Evolutionary conservation across 2,797 vertebrate genomes (phyloP), one percentile per base, ranked within the genome.

Genomic region (Jordanella pulchra): DNA sequence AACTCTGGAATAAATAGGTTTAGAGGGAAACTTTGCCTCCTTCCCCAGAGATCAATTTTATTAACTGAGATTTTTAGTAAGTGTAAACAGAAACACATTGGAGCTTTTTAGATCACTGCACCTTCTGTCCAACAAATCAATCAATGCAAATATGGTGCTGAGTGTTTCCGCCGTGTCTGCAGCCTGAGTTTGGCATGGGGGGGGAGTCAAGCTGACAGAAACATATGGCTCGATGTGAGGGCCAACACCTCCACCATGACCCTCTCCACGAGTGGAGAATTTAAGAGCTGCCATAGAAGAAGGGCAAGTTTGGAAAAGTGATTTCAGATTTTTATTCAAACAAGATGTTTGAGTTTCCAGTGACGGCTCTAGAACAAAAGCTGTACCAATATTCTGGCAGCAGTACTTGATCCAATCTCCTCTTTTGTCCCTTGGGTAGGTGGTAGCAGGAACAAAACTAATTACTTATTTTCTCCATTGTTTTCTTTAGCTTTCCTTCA

Each of bases 181-280:
- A 78, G 67, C 66, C 61, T 0, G 11, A 67, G 56, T 67, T 83
- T 89, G 85, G 88, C 83, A 82, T 30, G 27, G 73, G 0, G 51
- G 69, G 77, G 84, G 78, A 51, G 61, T 78, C 84, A 66, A 64
- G 72, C 77, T 78, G 79, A 56, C 50, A 65, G 58, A 53, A 54
- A 78, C 88, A 88, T 88, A 87, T 87, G 88, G 77, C 71, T 51
- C 0, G 4, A 35, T 60, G 79, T 67, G 47, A 14, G 11, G 70
- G 82, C 83, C 84, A 88, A 82, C 75, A 77, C 69, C 83, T 80
- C 69, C 67, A 48, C 71, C 78, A n/a, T n/a, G n/a, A 65, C 64
- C 69, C 39, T 32, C 55, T 32, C 67, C 78, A 73, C 65, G 68
- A 69, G 30, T 69, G 63, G 55, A 77, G 48, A 74, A 75, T 67